A percentile compares a stretch with the other conserved stretches of the same genome.
Conservation (phyloP, 2,888 invertebrate genomes). For the Patella ulyssiponensis region DNA sequence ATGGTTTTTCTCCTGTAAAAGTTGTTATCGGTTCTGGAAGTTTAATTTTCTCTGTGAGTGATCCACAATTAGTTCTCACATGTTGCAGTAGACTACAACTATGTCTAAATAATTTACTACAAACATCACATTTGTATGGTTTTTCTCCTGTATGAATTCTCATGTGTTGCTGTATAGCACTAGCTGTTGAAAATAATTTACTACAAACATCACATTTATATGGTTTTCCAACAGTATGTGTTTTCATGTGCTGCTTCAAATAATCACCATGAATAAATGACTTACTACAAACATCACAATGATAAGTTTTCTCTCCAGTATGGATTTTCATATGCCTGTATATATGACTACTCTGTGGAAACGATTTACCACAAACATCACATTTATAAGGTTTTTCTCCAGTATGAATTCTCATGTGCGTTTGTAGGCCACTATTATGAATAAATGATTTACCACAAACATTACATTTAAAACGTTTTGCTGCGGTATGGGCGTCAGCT, state of each 20-base stretch:
- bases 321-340: conserved; percentile 21
- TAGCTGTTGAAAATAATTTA: conserved; percentile 13
- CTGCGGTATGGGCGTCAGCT: neutral
- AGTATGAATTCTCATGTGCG: neutral
- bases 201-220: conserved; percentile 32
- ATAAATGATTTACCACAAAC: neutral
- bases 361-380: conserved; percentile 6
- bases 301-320: conserved; percentile 12
- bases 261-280: conserved; percentile 18
- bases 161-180: neutral
- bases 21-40: too few species aligned
- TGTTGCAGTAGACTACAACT: too few species aligned
- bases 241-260: conserved; percentile 26
- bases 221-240: conserved; percentile 33
- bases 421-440: neutral
- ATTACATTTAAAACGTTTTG: neutral
- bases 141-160: neutral
- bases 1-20: too few species aligned
- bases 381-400: neutral
- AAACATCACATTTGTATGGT: too few species aligned
- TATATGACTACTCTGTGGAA: neutral
- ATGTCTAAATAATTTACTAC: too few species aligned
- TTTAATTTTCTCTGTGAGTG: too few species aligned
- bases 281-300: conserved; percentile 21
- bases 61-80: too few species aligned